Evolutionary conservation across 2,797 vertebrate species (phyloP).

Genomic region (Simalia tracyae): DNA sequence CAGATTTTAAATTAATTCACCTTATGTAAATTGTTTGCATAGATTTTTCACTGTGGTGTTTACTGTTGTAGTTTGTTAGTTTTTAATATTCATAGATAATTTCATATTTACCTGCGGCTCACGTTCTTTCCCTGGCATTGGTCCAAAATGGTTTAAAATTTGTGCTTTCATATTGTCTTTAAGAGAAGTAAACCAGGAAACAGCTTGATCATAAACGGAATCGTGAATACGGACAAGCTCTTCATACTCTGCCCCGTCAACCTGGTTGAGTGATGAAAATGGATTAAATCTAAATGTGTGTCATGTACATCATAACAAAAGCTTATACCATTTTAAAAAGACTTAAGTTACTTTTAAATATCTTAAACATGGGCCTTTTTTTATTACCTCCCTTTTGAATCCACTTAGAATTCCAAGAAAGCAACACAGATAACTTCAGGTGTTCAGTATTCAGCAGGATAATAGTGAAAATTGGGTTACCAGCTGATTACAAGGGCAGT

Average conservation of each 20-base stretch:
- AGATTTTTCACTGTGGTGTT: background rate
- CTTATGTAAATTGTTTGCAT: background rate
- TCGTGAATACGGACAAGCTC: constrained; percentile 86
- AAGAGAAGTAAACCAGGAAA: constrained; percentile 89
- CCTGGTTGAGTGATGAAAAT: constrained; percentile 69
- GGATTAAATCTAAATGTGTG: constrained; percentile 29
- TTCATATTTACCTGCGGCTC: constrained; percentile 80
- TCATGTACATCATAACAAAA: background rate
- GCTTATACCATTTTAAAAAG: background rate
- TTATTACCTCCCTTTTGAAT: background rate
- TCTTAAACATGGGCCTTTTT: background rate
- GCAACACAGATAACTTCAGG: background rate
- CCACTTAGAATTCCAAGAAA: background rate
- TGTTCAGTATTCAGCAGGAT: background rate
- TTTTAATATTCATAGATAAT: background rate
- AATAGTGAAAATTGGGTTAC: background rate
- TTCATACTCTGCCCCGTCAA: constrained; percentile 83
- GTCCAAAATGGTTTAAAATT: constrained; percentile 91
- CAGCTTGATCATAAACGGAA: constrained; percentile 88
- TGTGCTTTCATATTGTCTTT: constrained; percentile 92
- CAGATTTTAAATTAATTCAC: background rate
- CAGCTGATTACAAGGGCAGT: background rate
- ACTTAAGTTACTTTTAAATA: background rate
- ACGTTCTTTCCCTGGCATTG: constrained; percentile 85
- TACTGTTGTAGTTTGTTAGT: background rate